Evolutionary conservation across 2,113 vertebrate species (phyloP), one percentile per base, ranked within the genome.

Genomic region (Butorides virescens): DNA sequence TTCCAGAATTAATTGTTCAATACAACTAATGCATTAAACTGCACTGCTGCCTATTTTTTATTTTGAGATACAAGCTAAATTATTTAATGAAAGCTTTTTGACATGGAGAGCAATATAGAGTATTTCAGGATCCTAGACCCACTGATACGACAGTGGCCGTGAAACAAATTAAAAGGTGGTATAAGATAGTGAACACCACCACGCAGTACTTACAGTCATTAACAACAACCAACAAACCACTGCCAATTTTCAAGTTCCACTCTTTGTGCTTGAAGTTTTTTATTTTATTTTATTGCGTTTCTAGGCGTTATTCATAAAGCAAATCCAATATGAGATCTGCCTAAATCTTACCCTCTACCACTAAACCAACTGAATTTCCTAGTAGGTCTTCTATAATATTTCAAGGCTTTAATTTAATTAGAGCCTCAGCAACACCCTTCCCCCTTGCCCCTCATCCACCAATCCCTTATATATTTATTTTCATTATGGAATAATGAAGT

Each of bases 401-500:
- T 29, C 25, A 87, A 55, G 36, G 26, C 12, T 67, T 72, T 78
- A 78, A 71, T 66, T 47, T 58, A 19, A 86, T 44, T 46, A 70
- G 30, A 53, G 11, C 6, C n/a, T 73, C 49, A n/a, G 37, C 52
- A 77, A 50, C 36, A 52, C 25, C 13, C 10, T 23, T 13, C 2
- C 13, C 7, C 3, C 6, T 23, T 4, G 3, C 2, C 2, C 20
- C 5, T 2, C 2, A 2, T 19, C 5, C 49, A 1, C 18, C 16
- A 44, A 13, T 21, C 22, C 17, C 15, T 49, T 59, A 49, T 20
- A 9, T 22, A 36, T 59, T 71, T 26, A 36, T 36, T 73, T 17
- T n/a, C 17, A 65, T 37, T 68, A 81, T 2, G 39, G 15, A 65
- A n/a, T 55, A 85, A 56, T 42, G 10, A 77, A 36, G 74, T 61